Conservation (phyloP, 2,113 vertebrate species). For the Periophthalmus modestus region DNA sequence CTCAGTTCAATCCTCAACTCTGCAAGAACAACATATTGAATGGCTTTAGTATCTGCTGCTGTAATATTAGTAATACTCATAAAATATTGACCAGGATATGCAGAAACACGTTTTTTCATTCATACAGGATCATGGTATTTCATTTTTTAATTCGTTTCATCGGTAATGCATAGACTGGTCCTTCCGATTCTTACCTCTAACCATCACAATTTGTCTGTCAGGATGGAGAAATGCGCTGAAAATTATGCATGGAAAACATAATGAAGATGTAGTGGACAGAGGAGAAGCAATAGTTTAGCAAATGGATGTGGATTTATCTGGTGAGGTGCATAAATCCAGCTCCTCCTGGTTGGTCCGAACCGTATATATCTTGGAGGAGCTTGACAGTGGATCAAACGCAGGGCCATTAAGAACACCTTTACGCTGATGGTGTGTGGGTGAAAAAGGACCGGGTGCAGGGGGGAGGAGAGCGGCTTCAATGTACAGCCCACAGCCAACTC, state of each 20-base stretch:
- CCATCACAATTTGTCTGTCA: not conserved
- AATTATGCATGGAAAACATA: slow-evolving; percentile 21
- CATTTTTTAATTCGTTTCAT: not conserved
- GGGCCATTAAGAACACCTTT: slow-evolving; percentile 53
- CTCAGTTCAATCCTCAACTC: no score
- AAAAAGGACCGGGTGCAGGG: slow-evolving; percentile 2
- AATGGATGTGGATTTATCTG: slow-evolving; percentile 32
- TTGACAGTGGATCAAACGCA: slow-evolving; percentile 59
- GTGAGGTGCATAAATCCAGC: slow-evolving; percentile 33
- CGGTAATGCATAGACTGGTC: not conserved
- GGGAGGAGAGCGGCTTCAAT: slow-evolving; percentile 29
- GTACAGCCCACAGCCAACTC: slow-evolving; percentile 58
- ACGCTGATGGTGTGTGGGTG: slow-evolving; percentile 9
- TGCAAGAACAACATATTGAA: no score
- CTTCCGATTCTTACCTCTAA: not conserved
- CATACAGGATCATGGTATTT: no score
- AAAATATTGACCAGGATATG: no score
- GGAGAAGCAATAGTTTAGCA: not conserved
- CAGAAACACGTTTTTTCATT: no score
- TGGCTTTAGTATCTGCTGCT: no score
- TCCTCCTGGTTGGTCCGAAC: slow-evolving; percentile 39
- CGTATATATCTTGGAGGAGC: slow-evolving; percentile 40
- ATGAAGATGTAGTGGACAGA: slow-evolving; percentile 13
- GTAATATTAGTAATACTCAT: no score
- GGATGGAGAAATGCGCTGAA: not conserved